These are phyloP conservation scores for Morpho helenor DNA, from an alignment of 2,888 invertebrate species.

Conservation along the genomic window DNA sequence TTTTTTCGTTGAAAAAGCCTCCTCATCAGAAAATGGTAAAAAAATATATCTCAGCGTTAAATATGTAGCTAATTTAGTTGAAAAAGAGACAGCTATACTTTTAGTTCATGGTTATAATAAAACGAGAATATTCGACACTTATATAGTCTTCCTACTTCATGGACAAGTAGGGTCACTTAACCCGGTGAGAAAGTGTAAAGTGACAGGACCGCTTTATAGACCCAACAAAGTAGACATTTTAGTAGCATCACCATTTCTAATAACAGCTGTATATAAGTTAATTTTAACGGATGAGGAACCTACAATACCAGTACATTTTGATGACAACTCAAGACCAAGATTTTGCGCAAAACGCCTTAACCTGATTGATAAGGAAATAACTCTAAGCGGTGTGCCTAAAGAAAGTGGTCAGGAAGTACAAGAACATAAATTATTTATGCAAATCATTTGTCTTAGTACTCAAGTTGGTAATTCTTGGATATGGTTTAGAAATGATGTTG, in stretches of 20 bases:
- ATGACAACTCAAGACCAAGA: slow-evolving; percentile 37
- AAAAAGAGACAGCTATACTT: slow-evolving; percentile 50
- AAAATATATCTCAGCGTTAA: slow-evolving; percentile 58
- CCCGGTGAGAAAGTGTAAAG: slow-evolving; percentile 60
- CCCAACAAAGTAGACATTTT: slow-evolving; percentile 59
- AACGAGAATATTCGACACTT: slow-evolving; percentile 68
- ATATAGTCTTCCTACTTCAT: slow-evolving; percentile 53
- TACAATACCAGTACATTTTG: slow-evolving; percentile 46
- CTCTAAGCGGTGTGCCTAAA: slow-evolving; percentile 46
- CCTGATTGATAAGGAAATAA: slow-evolving; percentile 57
- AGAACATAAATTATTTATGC: slow-evolving; percentile 57
- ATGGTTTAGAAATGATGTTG: slow-evolving; percentile 61
- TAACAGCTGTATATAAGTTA: slow-evolving; percentile 40
- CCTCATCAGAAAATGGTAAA: slow-evolving; percentile 52
- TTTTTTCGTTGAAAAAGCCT: slow-evolving; percentile 59
- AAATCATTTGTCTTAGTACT: slow-evolving; percentile 60
- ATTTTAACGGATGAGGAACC: slow-evolving; percentile 59
- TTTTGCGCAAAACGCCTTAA: slow-evolving; percentile 56
- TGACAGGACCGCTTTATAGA: slow-evolving; percentile 60
- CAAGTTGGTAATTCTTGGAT: slow-evolving; percentile 59
- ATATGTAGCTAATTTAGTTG: slow-evolving; percentile 58
- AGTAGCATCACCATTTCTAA: slow-evolving; percentile 54
- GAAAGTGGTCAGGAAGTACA: slow-evolving; percentile 45
- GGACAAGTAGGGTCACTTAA: slow-evolving; percentile 50
- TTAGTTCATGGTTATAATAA: slow-evolving; percentile 67